Base-by-base conservation (phyloP, 2,797 vertebrate species). In the Ibycter americanus region DNA sequence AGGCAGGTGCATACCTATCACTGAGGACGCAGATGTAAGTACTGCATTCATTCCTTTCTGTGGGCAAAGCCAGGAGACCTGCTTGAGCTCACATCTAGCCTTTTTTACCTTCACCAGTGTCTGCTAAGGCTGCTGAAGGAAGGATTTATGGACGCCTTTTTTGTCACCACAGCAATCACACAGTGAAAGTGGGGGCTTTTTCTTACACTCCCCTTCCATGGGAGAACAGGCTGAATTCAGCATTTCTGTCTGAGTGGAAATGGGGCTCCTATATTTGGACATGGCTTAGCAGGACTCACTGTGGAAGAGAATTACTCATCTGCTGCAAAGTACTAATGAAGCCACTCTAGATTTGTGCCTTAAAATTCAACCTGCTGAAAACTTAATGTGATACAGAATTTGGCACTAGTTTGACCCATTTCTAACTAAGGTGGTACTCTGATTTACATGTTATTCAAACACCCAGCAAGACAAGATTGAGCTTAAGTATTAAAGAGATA, bases 231-330 rank as follows among this genome's bases (percentile, higher is more conserved):
- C 27, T 34, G 25, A 77, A 21, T 87, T 79, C 9, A 59, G 4
- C 26, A 34, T 66, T 76, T 55, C 63, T 55, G 22, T 36, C 40
- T 1, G 5, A 44, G 23, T 32, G 44, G 51, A 72, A 72, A 38
- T 31, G 13, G 38, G 38, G 25, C 17, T 73, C 8, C 29, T 46
- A 7, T 1, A 0, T 52, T 80, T 85, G 51, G 29, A 16, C 0
- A 0, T 62, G 46, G 21, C 23, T 71, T 90, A 32, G 7, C 6
- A 61, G 34, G 34, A 40, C 25, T 83, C 12, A 11, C 19, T 29
- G 19, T 2, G 4, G 31, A 83, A 68, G 11, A 56, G 8, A 25
- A 62, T 68, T 87, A 32, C 27, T 84, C 31, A n/a, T 62, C 32
- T 67, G 5, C 76, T 93, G 40, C 52, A 66, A 77, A 70, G 47